phyloP scores from a whole-genome alignment of 2,888 invertebrate genomes.

The Oegoconia quadripuncta region DNA sequence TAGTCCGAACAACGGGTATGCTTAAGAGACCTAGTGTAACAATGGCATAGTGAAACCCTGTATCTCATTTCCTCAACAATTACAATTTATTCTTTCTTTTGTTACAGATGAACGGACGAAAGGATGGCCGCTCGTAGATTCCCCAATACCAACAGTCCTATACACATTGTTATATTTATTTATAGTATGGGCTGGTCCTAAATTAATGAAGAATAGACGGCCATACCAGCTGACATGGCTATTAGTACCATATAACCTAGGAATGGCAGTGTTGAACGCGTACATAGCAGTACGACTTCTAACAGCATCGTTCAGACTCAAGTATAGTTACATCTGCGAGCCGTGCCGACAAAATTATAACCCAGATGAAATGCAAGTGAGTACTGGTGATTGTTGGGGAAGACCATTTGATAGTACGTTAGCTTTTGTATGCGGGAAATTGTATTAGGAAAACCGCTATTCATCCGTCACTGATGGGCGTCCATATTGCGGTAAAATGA shows the following conservation, averaged over 20 bases:
- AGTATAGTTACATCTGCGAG: slow-evolving; percentile 93
- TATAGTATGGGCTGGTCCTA: slow-evolving; percentile 90
- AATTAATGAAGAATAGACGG: slow-evolving; percentile 86
- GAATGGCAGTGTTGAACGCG: slow-evolving; percentile 89
- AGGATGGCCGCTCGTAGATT: slow-evolving; percentile 92
- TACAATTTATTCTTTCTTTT: too few species aligned
- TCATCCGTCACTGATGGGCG: too few species aligned
- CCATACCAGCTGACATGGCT: slow-evolving; percentile 87
- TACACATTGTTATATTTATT: slow-evolving; percentile 86
- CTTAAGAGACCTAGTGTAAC: too few species aligned
- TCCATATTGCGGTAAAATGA: too few species aligned
- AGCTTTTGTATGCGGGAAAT: too few species aligned
- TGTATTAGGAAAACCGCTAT: neutral
- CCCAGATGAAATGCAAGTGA: slow-evolving; percentile 85
- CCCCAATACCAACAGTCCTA: slow-evolving; percentile 85
- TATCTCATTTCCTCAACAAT: too few species aligned
- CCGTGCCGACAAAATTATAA: slow-evolving; percentile 88
- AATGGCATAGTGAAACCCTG: too few species aligned
- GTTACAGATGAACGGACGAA: slow-evolving; percentile 87
- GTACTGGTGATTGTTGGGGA: too few species aligned
- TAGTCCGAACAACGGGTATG: too few species aligned
- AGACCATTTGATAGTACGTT: too few species aligned
- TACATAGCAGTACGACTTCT: slow-evolving; percentile 90
- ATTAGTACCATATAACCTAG: slow-evolving; percentile 90
- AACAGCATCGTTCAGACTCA: slow-evolving; percentile 84